Evolutionary conservation across 2,888 invertebrate genomes (phyloP).

Genomic region (Ptychoptera contaminata): DNA sequence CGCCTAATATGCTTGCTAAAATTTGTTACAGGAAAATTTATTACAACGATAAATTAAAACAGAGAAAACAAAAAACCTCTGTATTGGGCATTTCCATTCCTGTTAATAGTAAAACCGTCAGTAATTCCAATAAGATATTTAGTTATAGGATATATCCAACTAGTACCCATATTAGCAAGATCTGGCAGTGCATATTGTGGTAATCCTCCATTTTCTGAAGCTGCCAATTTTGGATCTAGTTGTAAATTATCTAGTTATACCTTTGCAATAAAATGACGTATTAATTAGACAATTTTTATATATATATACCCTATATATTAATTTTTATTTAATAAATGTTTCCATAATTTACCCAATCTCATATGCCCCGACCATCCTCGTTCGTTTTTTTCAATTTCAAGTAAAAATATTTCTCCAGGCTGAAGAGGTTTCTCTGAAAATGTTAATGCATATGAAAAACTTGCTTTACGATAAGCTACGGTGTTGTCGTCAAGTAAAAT

Average conservation of each 20-base stretch:
- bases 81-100: too few species aligned
- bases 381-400: slow-evolving; percentile 90
- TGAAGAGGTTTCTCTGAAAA: slow-evolving; percentile 82
- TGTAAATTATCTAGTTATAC: slow-evolving; percentile 85
- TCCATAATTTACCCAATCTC: slow-evolving; percentile 29
- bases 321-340: neutral
- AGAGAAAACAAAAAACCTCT: too few species aligned
- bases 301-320: neutral
- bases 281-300: too few species aligned
- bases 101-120: too few species aligned
- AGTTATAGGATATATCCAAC: slow-evolving; percentile 90
- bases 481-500: slow-evolving; percentile 73
- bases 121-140: slow-evolving; percentile 34
- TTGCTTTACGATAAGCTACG: slow-evolving; percentile 75
- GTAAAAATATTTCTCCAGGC: slow-evolving; percentile 83
- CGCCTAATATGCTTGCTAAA: slow-evolving; percentile 24
- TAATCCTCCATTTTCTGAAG: slow-evolving; percentile 44
- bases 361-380: slow-evolving; percentile 82
- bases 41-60: too few species aligned
- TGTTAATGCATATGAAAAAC: slow-evolving; percentile 85
- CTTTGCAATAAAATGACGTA: neutral
- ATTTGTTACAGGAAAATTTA: too few species aligned
- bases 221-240: slow-evolving; percentile 60
- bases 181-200: slow-evolving; percentile 88
- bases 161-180: slow-evolving; percentile 70